Percentiles rank a stretch among this genome's conserved stretches.
These are phyloP conservation scores for Diorhabda elongata DNA, from an alignment of 1,140 invertebrate genomes.

Conservation along the genomic window DNA sequence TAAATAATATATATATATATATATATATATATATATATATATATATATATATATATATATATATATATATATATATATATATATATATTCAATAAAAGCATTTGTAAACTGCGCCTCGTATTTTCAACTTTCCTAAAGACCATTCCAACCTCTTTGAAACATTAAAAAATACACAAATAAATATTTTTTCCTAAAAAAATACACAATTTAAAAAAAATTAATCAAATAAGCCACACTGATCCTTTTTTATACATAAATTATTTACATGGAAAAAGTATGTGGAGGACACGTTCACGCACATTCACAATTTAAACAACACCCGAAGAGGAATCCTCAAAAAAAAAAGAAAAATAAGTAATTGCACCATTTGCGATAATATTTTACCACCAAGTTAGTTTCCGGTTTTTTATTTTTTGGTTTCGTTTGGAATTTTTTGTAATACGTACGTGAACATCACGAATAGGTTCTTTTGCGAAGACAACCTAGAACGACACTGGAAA, in stretches of 20 bases:
- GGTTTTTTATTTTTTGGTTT: background rate
- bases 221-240: background rate
- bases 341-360: constrained; percentile 25
- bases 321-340: constrained; percentile 12
- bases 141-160: background rate
- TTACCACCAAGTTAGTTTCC: constrained; percentile 27
- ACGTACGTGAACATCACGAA: constrained; percentile 27
- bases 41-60: too few relatives aligned
- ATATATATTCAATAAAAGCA: too few relatives aligned
- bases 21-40: too few relatives aligned
- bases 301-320: constrained; percentile 12
- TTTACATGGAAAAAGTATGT: constrained; percentile 18
- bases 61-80: too few relatives aligned
- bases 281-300: constrained; percentile 20
- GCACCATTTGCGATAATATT: constrained; percentile 44
- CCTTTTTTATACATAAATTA: background rate
- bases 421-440: constrained; percentile 21
- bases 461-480: constrained; percentile 9
- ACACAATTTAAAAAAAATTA: constrained; percentile 14
- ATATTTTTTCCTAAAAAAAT: constrained; percentile 9
- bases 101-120: too few relatives aligned
- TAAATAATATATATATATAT: too few relatives aligned
- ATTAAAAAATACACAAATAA: constrained; percentile 18
- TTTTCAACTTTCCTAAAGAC: too few relatives aligned
- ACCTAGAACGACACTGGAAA: constrained; percentile 30